Evolutionary conservation across 2,888 invertebrate species (phyloP).

Genomic region (Hyposoter dolosus): DNA sequence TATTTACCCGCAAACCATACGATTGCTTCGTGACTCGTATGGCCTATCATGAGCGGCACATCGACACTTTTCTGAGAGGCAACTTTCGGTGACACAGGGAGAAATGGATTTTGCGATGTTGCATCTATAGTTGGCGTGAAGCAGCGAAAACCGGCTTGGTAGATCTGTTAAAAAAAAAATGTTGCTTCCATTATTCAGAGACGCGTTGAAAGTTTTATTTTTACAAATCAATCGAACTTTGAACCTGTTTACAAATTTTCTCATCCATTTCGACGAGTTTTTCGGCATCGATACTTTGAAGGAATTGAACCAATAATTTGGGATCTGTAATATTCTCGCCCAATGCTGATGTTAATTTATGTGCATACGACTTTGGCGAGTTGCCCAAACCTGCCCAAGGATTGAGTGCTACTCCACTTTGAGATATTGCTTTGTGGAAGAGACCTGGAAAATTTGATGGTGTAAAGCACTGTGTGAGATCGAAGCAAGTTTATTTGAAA

Average conservation of each 20-base stretch:
- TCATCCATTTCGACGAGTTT: conserved; percentile 70
- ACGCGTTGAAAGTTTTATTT: conserved; percentile 21
- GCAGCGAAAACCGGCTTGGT: conserved; percentile 43
- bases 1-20: conserved; percentile 53
- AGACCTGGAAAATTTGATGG: conserved; percentile 73
- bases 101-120: conserved; percentile 75
- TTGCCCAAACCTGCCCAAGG: conserved; percentile 72
- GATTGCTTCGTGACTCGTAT: conserved; percentile 74
- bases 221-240: background rate
- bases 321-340: conserved; percentile 75
- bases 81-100: conserved; percentile 68
- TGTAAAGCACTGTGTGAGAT: background rate
- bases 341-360: conserved; percentile 71
- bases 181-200: background rate
- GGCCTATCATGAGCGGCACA: conserved; percentile 78
- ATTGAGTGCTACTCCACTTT: conserved; percentile 77
- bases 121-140: conserved; percentile 75
- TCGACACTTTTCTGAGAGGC: conserved; percentile 69
- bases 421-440: conserved; percentile 79
- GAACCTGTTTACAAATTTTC: conserved; percentile 63
- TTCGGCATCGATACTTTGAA: conserved; percentile 73
- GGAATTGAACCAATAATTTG: conserved; percentile 74
- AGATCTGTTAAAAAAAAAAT: background rate
- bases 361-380: conserved; percentile 68
- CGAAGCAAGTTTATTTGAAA: background rate